Base-by-base conservation (phyloP, 2,888 invertebrate genomes). In the Eretmocerus hayati region DNA sequence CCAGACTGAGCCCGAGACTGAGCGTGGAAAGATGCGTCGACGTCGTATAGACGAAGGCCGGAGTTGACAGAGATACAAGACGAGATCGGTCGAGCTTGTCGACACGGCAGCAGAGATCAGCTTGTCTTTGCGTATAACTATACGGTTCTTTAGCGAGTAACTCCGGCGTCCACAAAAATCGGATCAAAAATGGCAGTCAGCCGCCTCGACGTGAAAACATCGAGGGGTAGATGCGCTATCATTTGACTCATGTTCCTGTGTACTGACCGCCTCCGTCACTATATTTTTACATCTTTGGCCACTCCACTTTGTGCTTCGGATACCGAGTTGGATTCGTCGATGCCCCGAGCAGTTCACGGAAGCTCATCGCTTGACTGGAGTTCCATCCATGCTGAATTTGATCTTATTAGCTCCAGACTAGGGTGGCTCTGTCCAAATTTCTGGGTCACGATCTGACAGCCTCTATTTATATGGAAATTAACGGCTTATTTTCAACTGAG, bases 181-280 rank as follows among this genome's bases (percentile, higher is more conserved):
- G 48, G 52, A 52, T 52, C 45, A 38, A 39, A 45, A 48, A 31
- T 42, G 37, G 48, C 48, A 20, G 42, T 53, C 50, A 47, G 33
- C 30, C 46, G 26, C n/a, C 5, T 9, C 36, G 53, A 53, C 49
- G 53, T 50, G 53, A 53, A 49, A 50, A 46, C 44, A 50, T 43
- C 36, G 40, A 47, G 44, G 32, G 46, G 39, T 47, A 39, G 53
- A 42, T 55, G 54, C 58, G 53, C 58, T 52, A 45, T 56, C 58
- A 41, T 36, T 8, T 26, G n/a, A n/a, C n/a, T n/a, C n/a, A n/a
- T n/a, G n/a, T n/a, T n/a, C n/a, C n/a, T n/a, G n/a, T n/a, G n/a
- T n/a, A n/a, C n/a, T n/a, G n/a, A n/a, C n/a, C n/a, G n/a, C n/a
- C 6, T 26, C 11, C 26, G 26, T 11, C 8, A 11, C 26, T 26